Conservation (phyloP, 2,797 vertebrate species). For the Pipistrellus pygmaeus region DNA sequence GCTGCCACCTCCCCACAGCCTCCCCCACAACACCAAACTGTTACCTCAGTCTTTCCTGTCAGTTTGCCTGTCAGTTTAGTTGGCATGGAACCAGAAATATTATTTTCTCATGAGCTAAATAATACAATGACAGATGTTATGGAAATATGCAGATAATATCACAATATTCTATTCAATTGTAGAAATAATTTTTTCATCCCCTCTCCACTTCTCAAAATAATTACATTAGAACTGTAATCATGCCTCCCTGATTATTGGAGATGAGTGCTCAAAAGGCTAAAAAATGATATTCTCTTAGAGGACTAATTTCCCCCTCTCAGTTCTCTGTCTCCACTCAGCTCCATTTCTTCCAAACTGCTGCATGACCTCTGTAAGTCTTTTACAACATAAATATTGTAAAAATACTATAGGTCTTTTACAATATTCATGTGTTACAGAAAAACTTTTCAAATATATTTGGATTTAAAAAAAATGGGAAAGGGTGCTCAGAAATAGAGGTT, state of each 20-base stretch:
- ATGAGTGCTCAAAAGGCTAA: background rate
- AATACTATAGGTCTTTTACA: conserved; percentile 3
- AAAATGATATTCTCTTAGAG: background rate
- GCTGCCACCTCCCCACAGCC: background rate
- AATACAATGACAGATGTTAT: conserved; percentile 10
- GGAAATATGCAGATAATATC: conserved; percentile 8
- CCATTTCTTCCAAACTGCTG: background rate
- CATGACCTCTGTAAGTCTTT: too few species aligned
- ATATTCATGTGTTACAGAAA: conserved; percentile 12
- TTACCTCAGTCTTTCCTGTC: conserved; percentile 23
- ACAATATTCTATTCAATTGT: background rate
- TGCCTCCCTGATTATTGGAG: background rate
- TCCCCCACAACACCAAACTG: rapidly evolving
- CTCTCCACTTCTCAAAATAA: background rate
- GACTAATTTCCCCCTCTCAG: background rate
- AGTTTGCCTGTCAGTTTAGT: background rate
- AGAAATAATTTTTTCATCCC: background rate
- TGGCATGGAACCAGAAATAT: conserved; percentile 37
- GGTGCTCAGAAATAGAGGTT: conserved; percentile 22
- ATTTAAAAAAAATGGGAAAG: background rate
- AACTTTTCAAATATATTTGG: background rate
- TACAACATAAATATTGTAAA: background rate
- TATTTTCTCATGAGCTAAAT: conserved; percentile 52
- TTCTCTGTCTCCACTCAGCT: background rate
- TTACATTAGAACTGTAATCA: background rate